These are phyloP conservation scores for Rhodeus uyekii DNA, from an alignment of 2,797 vertebrate genomes.

Conservation along the genomic window DNA sequence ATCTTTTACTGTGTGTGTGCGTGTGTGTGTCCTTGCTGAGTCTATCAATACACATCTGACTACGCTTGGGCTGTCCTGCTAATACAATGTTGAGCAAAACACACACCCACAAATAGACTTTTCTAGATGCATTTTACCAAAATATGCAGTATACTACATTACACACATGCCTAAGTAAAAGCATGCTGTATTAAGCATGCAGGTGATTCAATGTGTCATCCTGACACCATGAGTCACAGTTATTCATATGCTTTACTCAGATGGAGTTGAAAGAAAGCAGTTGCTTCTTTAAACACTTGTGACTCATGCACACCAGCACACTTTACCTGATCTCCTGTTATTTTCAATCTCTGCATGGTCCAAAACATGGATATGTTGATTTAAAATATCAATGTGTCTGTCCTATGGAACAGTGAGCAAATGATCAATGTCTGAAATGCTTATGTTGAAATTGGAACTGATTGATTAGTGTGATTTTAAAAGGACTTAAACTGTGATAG, in stretches of 20 bases:
- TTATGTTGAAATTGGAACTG: not conserved
- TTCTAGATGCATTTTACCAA: not conserved
- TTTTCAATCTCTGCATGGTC: not conserved
- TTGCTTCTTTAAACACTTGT: not conserved
- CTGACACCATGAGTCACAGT: not conserved
- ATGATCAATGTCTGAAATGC: not conserved
- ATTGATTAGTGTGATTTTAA: not conserved
- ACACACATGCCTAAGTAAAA: not conserved
- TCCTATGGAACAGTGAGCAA: not conserved
- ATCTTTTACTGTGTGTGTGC: not conserved
- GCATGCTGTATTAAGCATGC: constrained; percentile 1
- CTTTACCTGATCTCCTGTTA: not conserved
- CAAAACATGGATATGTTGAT: not conserved
- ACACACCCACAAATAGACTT: not conserved
- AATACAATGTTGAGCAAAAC: not conserved
- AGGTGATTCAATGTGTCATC: constrained; percentile 5
- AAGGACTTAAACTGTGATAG: not conserved
- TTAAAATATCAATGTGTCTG: not conserved
- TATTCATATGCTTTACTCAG: not conserved
- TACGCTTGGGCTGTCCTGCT: not conserved
- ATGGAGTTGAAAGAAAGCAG: not conserved
- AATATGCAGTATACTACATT: not conserved
- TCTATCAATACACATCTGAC: not conserved
- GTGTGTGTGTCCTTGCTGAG: not conserved
- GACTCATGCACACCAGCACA: constrained; percentile 2